phyloP scores from a whole-genome alignment of 2,888 invertebrate species.

The Odontothrips loti region DNA sequence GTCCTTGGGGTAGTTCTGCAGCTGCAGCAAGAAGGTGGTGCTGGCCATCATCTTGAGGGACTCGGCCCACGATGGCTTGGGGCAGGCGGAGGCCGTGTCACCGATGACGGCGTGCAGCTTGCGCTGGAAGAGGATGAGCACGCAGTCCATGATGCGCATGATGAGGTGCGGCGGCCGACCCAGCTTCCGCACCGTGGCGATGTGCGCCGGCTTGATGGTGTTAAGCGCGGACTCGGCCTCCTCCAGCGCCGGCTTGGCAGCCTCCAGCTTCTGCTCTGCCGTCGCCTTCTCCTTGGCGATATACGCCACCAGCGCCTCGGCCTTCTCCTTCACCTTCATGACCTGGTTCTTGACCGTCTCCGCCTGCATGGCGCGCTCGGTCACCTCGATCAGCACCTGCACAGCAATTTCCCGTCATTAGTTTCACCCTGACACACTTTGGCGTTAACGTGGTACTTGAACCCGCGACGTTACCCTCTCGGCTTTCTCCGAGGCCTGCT shows the following conservation, averaged over 20 bases:
- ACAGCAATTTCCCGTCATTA: not conserved
- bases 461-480: conserved; percentile 77
- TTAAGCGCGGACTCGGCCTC: conserved; percentile 93
- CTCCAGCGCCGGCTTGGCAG: conserved; percentile 90
- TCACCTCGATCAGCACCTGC: conserved; percentile 71
- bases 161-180: conserved; percentile 94
- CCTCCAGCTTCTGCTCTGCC: conserved; percentile 90
- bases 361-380: conserved; percentile 89
- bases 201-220: conserved; percentile 95
- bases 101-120: conserved; percentile 75
- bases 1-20: conserved; percentile 93
- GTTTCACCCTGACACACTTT: no score
- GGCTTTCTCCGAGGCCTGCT: conserved; percentile 87
- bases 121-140: conserved; percentile 85
- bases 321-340: conserved; percentile 92
- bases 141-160: conserved; percentile 98
- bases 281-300: conserved; percentile 86
- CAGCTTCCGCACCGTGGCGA: conserved; percentile 88
- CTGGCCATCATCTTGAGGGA: conserved; percentile 97
- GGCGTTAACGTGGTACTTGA: no score
- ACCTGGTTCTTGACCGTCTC: conserved; percentile 95
- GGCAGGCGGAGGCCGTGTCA: conserved; percentile 76
- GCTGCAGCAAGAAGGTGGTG: conserved; percentile 82
- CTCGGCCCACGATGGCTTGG: conserved; percentile 95
- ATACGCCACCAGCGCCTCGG: conserved; percentile 78